Conservation (phyloP, 2,888 invertebrate genomes). For the Tetheella fluctuosa region DNA sequence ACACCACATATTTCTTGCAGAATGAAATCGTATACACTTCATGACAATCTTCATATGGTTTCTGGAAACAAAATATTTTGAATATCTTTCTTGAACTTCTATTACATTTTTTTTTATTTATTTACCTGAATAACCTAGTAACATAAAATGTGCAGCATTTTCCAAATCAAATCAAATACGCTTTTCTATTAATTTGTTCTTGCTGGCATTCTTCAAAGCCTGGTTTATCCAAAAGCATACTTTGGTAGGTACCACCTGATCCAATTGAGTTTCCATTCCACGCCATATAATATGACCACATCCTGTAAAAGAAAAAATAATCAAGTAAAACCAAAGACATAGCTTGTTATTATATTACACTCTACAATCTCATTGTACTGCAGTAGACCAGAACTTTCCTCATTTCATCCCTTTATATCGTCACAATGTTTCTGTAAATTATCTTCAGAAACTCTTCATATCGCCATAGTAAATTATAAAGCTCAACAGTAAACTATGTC, state of each 20-base stretch:
- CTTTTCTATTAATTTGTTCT: no score
- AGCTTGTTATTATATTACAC: not conserved
- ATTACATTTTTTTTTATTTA: no score
- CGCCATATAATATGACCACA: no score
- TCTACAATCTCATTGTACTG: not conserved
- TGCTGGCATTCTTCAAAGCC: no score
- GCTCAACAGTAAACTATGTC: not conserved
- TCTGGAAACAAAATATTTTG: no score
- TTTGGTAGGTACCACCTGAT: not conserved
- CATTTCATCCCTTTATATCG: conserved; percentile 7
- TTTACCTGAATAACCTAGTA: no score
- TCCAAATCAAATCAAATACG: no score
- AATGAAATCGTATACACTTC: not conserved
- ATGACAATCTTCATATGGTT: no score
- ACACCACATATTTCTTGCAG: not conserved
- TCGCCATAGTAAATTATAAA: not conserved
- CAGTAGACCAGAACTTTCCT: conserved; percentile 10
- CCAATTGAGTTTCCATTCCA: no score
- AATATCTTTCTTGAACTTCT: no score
- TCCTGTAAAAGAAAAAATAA: not conserved
- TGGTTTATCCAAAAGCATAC: no score
- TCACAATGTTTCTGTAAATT: conserved; percentile 12
- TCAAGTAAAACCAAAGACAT: not conserved
- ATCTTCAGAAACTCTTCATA: conserved; percentile 11
- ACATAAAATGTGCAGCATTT: no score